Evolutionary conservation across 2,888 invertebrate species (phyloP).

Genomic region (Hesperia comma): DNA sequence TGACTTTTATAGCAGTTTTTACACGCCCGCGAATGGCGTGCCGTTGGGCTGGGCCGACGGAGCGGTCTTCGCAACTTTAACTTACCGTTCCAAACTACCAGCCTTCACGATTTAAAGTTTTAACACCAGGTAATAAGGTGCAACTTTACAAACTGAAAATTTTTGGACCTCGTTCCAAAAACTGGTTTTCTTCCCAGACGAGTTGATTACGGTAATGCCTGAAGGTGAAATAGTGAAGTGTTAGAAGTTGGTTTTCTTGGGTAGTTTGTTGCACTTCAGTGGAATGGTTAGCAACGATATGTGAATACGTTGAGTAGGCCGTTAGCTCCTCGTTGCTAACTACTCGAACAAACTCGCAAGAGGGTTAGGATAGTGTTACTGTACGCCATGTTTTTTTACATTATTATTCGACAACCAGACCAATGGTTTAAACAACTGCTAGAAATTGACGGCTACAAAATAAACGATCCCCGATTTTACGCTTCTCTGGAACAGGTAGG

Average conservation of each 20-base stretch:
- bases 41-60: conserved; percentile 47
- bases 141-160: conserved; percentile 16
- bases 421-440: no score
- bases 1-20: conserved; percentile 71
- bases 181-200: conserved; percentile 40
- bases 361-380: background rate
- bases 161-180: background rate
- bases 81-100: conserved; percentile 24
- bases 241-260: conserved; percentile 51
- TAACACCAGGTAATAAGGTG: conserved; percentile 30
- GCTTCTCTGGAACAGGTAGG: no score
- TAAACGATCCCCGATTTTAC: no score
- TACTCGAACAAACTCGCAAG: conserved; percentile 6
- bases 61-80: conserved; percentile 44
- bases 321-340: conserved; percentile 39
- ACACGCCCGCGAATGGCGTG: conserved; percentile 57
- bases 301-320: conserved; percentile 41
- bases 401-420: no score
- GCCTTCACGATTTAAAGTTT: conserved; percentile 14
- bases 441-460: no score
- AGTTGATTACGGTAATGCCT: conserved; percentile 68
- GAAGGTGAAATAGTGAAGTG: conserved; percentile 59
- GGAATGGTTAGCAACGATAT: conserved; percentile 39
- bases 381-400: background rate
- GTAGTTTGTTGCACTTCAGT: conserved; percentile 44